Conservation (phyloP, 2,888 invertebrate genomes). For the Agrotis segetum region DNA sequence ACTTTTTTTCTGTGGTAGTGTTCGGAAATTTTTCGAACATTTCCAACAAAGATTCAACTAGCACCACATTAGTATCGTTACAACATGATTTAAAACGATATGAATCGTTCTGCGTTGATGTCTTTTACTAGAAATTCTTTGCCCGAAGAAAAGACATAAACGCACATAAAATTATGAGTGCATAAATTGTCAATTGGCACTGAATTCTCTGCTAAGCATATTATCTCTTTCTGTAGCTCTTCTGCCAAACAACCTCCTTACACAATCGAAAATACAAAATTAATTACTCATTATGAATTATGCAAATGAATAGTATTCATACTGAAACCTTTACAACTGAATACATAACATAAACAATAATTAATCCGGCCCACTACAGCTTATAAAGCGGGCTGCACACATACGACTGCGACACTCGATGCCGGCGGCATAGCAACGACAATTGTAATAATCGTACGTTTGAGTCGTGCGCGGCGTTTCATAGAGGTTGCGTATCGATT, state of each 20-base stretch:
- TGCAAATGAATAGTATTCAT: slow-evolving; percentile 40
- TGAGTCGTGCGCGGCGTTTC: slow-evolving; percentile 48
- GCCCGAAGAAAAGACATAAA: slow-evolving; percentile 27
- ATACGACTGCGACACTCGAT: slow-evolving; percentile 29
- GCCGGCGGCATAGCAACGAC: slow-evolving; percentile 37
- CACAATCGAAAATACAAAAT: slow-evolving; percentile 29
- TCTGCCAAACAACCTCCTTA: not conserved
- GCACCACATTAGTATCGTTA: too few species aligned
- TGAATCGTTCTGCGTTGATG: slow-evolving; percentile 20
- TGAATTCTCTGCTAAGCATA: too few species aligned
- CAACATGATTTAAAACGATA: too few species aligned
- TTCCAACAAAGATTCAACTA: too few species aligned
- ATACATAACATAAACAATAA: slow-evolving; percentile 48
- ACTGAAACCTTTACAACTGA: slow-evolving; percentile 30
- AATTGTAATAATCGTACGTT: slow-evolving; percentile 55
- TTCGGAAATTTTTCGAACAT: too few species aligned
- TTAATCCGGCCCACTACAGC: slow-evolving; percentile 38
- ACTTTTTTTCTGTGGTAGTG: too few species aligned
- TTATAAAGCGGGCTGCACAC: slow-evolving; percentile 44
- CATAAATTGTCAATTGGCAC: too few species aligned
- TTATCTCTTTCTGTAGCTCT: not conserved
- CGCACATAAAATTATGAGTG: not conserved
- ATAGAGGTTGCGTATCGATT: slow-evolving; percentile 36
- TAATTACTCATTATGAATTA: slow-evolving; percentile 48
- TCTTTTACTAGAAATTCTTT: slow-evolving; percentile 16